These are phyloP conservation scores for Melanotaenia pygmaea DNA, from an alignment of 2,797 vertebrate species.

Conservation along the genomic window DNA sequence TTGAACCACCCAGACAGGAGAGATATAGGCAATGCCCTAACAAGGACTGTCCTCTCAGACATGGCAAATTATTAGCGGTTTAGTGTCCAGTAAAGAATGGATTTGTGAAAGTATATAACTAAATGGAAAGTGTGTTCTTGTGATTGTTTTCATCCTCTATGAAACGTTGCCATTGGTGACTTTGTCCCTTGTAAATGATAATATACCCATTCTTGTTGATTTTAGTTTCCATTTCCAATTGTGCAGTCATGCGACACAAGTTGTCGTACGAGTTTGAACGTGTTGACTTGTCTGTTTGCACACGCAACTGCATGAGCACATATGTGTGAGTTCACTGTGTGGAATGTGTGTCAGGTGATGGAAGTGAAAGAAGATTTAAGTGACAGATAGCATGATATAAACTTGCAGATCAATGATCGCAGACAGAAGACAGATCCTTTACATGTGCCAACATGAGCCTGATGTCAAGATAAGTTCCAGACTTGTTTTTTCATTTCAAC, in stretches of 20 bases:
- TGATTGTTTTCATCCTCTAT: conserved; percentile 3
- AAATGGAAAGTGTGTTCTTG: conserved; percentile 11
- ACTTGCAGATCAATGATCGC: conserved; percentile 42
- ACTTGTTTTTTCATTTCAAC: conserved; percentile 18
- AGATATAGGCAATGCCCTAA: conserved; percentile 28
- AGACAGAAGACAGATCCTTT: conserved; percentile 12
- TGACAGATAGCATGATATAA: conserved; percentile 29
- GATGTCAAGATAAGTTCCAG: background rate
- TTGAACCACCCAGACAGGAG: conserved; percentile 3
- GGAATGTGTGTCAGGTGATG: conserved; percentile 21
- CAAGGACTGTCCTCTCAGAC: conserved; percentile 8
- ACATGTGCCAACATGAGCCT: conserved; percentile 10
- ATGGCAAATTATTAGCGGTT: conserved; percentile 17
- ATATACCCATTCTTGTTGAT: conserved; percentile 25
- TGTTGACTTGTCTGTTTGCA: conserved; percentile 35
- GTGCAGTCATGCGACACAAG: conserved; percentile 40
- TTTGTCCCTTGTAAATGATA: conserved; percentile 32
- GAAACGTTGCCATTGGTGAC: conserved; percentile 14
- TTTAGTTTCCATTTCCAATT: conserved; percentile 29
- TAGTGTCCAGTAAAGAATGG: conserved; percentile 20
- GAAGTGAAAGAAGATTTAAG: background rate
- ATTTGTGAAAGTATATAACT: conserved; percentile 20
- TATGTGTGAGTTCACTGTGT: conserved; percentile 14
- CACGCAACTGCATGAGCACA: conserved; percentile 14
- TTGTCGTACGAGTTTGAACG: conserved; percentile 52